These are phyloP conservation scores for Teleogryllus oceanicus DNA, from an alignment of 2,888 invertebrate genomes.

Conservation along the genomic window DNA sequence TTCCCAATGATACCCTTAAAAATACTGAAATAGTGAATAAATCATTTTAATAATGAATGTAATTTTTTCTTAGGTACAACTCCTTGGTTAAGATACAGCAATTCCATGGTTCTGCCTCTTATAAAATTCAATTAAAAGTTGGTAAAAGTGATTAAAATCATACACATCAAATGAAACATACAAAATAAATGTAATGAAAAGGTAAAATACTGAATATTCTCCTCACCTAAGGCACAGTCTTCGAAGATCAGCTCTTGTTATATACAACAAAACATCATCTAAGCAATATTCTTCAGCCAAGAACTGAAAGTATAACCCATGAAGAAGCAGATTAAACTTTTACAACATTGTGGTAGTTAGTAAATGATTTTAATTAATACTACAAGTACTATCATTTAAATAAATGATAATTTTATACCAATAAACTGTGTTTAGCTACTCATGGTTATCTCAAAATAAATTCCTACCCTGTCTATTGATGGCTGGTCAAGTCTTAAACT, in stretches of 20 bases:
- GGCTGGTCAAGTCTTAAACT: conserved; percentile 64
- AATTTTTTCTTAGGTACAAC: too few species aligned
- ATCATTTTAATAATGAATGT: too few species aligned
- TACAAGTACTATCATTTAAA: not conserved
- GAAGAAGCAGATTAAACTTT: too few species aligned
- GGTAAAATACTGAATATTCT: conserved; percentile 37
- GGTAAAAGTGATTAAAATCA: not conserved
- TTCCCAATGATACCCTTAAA: too few species aligned
- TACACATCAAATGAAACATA: not conserved
- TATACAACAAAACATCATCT: conserved; percentile 72
- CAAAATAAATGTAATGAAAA: conserved; percentile 22
- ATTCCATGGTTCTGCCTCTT: not conserved
- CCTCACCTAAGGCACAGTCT: conserved; percentile 71
- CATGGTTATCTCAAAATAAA: not conserved
- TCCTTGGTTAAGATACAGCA: not conserved
- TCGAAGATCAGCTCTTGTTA: conserved; percentile 78
- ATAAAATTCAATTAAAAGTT: not conserved
- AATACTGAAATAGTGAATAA: too few species aligned
- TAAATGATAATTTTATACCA: not conserved
- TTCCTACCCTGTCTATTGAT: conserved; percentile 59
- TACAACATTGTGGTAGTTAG: not conserved
- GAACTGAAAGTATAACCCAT: conserved; percentile 49
- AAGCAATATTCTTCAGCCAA: conserved; percentile 72
- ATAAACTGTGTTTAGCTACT: not conserved
- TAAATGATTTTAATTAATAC: not conserved